A percentile compares a stretch with the other conserved stretches of the same genome.
Evolutionary conservation across 2,888 invertebrate species (phyloP).

Genomic region (Idaea dimidiata): DNA sequence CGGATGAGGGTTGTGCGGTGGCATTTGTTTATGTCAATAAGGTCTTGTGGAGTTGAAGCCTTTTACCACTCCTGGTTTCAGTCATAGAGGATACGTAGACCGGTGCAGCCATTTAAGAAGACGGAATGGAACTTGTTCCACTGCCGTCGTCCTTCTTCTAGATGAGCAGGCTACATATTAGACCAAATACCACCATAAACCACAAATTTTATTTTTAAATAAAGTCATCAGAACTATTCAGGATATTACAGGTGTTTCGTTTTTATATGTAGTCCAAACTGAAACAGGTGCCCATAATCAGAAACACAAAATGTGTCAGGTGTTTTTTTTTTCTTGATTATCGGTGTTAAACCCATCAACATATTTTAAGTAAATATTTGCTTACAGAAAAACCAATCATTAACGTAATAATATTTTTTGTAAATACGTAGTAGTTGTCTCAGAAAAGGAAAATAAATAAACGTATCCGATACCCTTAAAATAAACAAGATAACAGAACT

Average conservation of each 20-base stretch:
- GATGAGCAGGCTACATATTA: no score
- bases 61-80: no score
- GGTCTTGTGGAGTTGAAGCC: not conserved
- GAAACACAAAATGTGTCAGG: not conserved
- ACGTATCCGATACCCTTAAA: not conserved
- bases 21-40: conserved; percentile 7
- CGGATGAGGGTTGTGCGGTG: conserved; percentile 11
- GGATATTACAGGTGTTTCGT: not conserved
- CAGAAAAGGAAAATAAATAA: not conserved
- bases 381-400: not conserved
- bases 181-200: no score
- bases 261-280: not conserved
- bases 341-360: no score
- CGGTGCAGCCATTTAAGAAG: no score
- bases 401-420: not conserved
- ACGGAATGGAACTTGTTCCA: no score
- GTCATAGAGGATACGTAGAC: no score
- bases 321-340: not conserved
- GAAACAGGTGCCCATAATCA: not conserved
- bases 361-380: not conserved
- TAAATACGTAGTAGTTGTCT: not conserved
- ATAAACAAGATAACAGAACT: conserved; percentile 15
- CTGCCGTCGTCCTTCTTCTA: no score
- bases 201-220: no score
- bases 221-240: not conserved